phyloP scores from a whole-genome alignment of 1,140 invertebrate genomes.

The Drosophila busckii region DNA sequence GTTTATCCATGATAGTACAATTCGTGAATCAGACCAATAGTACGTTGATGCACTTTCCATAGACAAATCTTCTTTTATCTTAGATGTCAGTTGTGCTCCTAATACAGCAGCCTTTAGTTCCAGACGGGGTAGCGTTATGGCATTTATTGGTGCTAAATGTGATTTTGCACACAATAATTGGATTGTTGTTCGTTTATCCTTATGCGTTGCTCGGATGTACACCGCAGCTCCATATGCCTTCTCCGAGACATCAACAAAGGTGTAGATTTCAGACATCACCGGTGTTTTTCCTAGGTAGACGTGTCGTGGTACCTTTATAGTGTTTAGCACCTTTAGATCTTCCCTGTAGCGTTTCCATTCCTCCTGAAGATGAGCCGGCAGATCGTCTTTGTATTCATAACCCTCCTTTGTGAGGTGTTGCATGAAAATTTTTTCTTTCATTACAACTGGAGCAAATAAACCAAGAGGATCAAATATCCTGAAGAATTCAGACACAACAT shows the following conservation, averaged over 20 bases:
- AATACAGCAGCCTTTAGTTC: neutral
- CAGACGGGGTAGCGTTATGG: neutral
- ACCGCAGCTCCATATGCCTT: neutral
- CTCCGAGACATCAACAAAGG: neutral
- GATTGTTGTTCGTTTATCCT: neutral
- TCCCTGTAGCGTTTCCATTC: neutral
- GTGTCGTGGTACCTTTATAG: no score
- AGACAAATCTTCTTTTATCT: neutral
- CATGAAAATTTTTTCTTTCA: constrained; percentile 1
- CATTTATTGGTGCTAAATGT: neutral
- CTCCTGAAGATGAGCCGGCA: no score
- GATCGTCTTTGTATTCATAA: no score
- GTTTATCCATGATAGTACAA: neutral
- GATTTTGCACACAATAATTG: neutral
- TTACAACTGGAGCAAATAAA: neutral
- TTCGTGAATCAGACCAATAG: neutral
- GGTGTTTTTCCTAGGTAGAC: neutral
- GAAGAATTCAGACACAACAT: neutral
- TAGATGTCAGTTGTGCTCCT: neutral
- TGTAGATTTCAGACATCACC: neutral
- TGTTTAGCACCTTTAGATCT: neutral
- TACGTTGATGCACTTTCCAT: neutral
- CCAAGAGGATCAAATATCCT: constrained; percentile 1
- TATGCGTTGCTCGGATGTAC: neutral
- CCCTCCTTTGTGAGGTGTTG: neutral